A percentile compares a stretch with the other conserved stretches of the same genome.
These are phyloP conservation scores for Osmoderma eremita DNA, from an alignment of 2,888 invertebrate genomes.

Conservation along the genomic window DNA sequence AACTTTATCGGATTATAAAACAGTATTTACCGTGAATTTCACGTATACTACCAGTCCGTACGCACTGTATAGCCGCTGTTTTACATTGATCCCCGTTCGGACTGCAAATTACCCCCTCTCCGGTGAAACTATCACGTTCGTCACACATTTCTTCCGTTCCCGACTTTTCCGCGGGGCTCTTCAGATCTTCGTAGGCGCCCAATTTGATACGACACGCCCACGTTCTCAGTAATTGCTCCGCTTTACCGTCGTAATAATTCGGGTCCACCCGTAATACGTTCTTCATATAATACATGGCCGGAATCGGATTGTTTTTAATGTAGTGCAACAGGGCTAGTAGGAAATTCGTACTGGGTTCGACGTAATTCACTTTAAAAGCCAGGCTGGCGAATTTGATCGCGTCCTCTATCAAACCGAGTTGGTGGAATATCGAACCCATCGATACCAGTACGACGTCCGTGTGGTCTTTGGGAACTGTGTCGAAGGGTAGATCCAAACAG, in stretches of 20 bases:
- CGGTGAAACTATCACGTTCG: slow-evolving; percentile 54
- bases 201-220: slow-evolving; percentile 67
- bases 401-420: slow-evolving; percentile 73
- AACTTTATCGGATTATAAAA: neutral
- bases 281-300: slow-evolving; percentile 72
- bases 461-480: slow-evolving; percentile 68
- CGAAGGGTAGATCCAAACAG: slow-evolving; percentile 74
- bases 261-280: slow-evolving; percentile 70
- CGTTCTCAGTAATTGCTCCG: slow-evolving; percentile 65
- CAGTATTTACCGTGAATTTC: slow-evolving; percentile 34
- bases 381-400: slow-evolving; percentile 71
- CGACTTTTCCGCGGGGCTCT: slow-evolving; percentile 48
- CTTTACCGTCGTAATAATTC: slow-evolving; percentile 65
- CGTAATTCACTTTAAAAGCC: slow-evolving; percentile 70
- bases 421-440: slow-evolving; percentile 74
- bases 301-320: slow-evolving; percentile 70
- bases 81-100: slow-evolving; percentile 60
- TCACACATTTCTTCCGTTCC: slow-evolving; percentile 53
- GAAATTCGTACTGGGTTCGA: slow-evolving; percentile 80
- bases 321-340: slow-evolving; percentile 73
- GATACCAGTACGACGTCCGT: slow-evolving; percentile 76
- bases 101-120: slow-evolving; percentile 60
- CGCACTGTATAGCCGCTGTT: slow-evolving; percentile 59
- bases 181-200: slow-evolving; percentile 53
- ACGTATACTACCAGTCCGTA: slow-evolving; percentile 48